Evolutionary conservation across 1,140 invertebrate genomes (phyloP), one percentile per base, ranked within the genome.

Genomic region (Drosophila grimshawi): DNA sequence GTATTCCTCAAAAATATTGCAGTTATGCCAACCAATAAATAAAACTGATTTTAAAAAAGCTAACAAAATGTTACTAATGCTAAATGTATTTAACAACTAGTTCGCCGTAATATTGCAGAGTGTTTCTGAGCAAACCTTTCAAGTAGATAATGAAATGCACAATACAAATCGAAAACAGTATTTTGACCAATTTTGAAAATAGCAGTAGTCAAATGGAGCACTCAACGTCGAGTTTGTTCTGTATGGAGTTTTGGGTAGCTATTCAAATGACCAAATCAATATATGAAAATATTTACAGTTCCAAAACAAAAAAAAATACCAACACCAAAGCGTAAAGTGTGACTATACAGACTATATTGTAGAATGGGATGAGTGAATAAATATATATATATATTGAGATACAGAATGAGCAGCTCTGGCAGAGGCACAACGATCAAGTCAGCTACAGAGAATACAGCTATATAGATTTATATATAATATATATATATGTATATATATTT

Each of bases 341-440:
- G 62, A 74, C 41, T 79, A 57, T 66, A 79, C 45, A 78, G 46
- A 30, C 41, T 59, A 35, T 61, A 64, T 71, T 77, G 62, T 60
- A 57, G 67, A 76, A 86, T 76, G 80, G 65, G 49, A 61, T 41
- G 33, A 48, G 4, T 52, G 30, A 52, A 35, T 67, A 45, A 61
- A 62, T 70, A 10, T 72, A 72, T 4, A 43, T 43, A n/a, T 7
- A 41, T 43, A 43, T 43, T 3, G n/a, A 63, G 65, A 4, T 68
- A 73, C 56, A 70, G 51, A 53, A 66, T 78, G 60, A 32, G 64
- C 61, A 71, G 48, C 51, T 65, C 81, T 66, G 61, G 74, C 73
- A 76, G 64, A 86, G 83, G 83, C 81, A 86, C 81, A 86, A 86
- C 70, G 69, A 81, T 86, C 68, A 81, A 77, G 63, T 71, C 77